Base-by-base conservation (phyloP, 2,113 vertebrate species). In the Lepisosteus oculatus region DNA sequence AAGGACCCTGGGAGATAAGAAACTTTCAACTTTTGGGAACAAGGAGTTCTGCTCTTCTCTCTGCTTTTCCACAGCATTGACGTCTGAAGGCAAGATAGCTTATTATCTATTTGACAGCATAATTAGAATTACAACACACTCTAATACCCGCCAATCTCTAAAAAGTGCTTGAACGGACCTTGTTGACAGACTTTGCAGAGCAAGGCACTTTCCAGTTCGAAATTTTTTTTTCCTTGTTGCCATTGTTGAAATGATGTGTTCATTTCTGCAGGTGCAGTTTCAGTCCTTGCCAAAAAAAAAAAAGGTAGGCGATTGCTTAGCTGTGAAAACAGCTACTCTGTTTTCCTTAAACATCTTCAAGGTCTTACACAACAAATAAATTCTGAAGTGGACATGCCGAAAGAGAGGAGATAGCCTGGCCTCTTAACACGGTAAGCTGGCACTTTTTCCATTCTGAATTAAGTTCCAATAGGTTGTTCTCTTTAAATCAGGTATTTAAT, bases 281-380 rank as follows among this genome's bases (percentile, higher is more conserved):
- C 56, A 89, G 84, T 85, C 88, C 86, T 87, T 88, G 89, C 87
- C 86, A 88, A 88, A 80, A 17, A 17, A 17, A 17, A 74, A 83
- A 80, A 85, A 83, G 79, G 43, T 65, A 81, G 29, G 74, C 2
- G 72, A 85, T 89, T 89, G 86, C 84, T 83, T 74, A 83, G 78
- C 80, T 83, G 80, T 43, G 75, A 89, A 91, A 93, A 92, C 86
- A 88, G 92, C 84, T 89, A 93, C 90, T 90, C 79, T 91, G 88
- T 94, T 89, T 94, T 88, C 83, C 83, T 89, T 85, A 85, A 88
- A 84, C 81, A 88, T 89, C 90, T 88, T 95, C 95, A 97, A 97
- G 95, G 95, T 94, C 95, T 90, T 82, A 55, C 83, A 68, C 76
- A 74, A 79, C 78, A 87, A 81, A 95, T 96, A 97, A 95, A 96